Base-by-base conservation (phyloP, 30 jellyfish, hydroid and myxozoan genomes). In the Aurelia sp. region DNA sequence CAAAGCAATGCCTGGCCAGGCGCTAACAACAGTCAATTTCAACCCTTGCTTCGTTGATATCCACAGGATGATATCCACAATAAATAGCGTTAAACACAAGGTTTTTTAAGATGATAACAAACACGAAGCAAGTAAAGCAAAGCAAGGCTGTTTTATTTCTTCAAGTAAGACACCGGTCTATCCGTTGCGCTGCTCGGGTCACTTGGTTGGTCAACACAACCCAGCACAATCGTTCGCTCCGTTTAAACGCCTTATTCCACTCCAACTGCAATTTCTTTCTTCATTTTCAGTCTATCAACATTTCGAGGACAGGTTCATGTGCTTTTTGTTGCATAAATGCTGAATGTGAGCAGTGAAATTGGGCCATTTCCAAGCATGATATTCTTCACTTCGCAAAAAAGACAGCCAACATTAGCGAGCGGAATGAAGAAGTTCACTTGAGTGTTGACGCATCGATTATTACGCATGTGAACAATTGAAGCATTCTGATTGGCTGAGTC, bases 401-500 rank as follows among this genome's bases (percentile, higher is more conserved):
- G 93, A 84, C 93, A 84, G 80, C 93, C 93, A 84, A 84, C 87
- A 44, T 44, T 5, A 72, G 64, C 85, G 76, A 86, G 59, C 41
- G 44, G 62, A 78, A 59, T 86, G 84, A 83, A 15, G 47, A 66
- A 27, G 59, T 69, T 74, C 66, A 70, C 80, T 52, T 72, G 66
- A 76, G 94, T 71, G 79, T 86, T 75, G 95, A 86, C 95, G 95
- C 95, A 86, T 67, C 89, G 85, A 76, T 86, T 68, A 86, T 86
- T 86, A 86, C 95, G 95, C 95, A 74, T 73, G 88, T 85, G 94
- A 73, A 86, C 81, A 84, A 84, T 84, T 84, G 84, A 67, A 86
- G 58, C 79, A 41, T 73, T 53, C 85, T 88, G 71, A 76, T 86
- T 86, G 95, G 95, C 62, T 53, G 67, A 76, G 3, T 44, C 15